Percentiles rank a stretch among this genome's conserved stretches.
These are phyloP conservation scores for Papilio elwesi DNA, from an alignment of 2,888 invertebrate species.

Conservation along the genomic window DNA sequence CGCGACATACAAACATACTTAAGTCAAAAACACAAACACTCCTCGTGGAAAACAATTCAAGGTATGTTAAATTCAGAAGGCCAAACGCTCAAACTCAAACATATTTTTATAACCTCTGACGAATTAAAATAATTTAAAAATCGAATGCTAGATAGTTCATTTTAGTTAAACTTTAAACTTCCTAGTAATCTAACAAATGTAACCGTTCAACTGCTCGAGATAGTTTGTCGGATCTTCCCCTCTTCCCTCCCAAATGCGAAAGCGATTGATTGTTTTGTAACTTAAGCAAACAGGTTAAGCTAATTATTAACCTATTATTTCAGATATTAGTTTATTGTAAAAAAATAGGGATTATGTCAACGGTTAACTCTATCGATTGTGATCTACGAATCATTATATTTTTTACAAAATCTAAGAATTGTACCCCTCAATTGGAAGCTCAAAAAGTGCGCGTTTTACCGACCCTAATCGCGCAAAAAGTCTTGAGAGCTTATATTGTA, in stretches of 20 bases:
- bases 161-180: background rate
- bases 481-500: too few relatives aligned
- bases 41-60: background rate
- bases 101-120: too few relatives aligned
- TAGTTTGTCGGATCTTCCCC: slow-evolving; percentile 1
- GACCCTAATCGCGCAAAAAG: too few relatives aligned
- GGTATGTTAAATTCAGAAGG: too few relatives aligned
- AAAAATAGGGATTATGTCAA: too few relatives aligned
- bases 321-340: background rate
- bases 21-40: slow-evolving; percentile 16
- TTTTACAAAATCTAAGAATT: too few relatives aligned
- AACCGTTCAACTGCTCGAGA: background rate
- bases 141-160: background rate
- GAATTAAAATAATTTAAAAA: too few relatives aligned
- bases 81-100: too few relatives aligned
- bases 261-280: background rate
- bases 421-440: too few relatives aligned
- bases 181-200: slow-evolving; percentile 1
- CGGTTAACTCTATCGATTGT: too few relatives aligned
- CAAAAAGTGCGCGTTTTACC: too few relatives aligned
- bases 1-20: slow-evolving; percentile 33
- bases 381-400: too few relatives aligned
- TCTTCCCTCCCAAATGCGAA: background rate
- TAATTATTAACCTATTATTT: background rate
- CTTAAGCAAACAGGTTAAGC: background rate